These are phyloP conservation scores for Aurelia aurita complex sp. Pacific DNA, from an alignment of 30 jellyfish, hydroid and myxozoan species.

Conservation along the genomic window DNA sequence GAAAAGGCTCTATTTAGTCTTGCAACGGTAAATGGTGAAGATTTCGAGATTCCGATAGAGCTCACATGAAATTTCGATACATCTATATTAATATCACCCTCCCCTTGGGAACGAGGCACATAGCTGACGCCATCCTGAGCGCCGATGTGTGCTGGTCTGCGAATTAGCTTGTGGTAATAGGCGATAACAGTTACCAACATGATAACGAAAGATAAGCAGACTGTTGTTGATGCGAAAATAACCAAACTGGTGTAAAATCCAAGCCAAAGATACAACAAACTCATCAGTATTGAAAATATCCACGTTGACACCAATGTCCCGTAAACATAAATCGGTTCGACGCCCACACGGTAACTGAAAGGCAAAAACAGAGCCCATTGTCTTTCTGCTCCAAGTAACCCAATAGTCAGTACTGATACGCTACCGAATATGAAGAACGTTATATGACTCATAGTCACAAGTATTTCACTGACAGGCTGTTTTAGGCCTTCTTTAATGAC, in stretches of 20 bases:
- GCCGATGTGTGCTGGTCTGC: conserved; percentile 31
- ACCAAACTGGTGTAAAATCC: conserved; percentile 50
- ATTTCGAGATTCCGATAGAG: neutral
- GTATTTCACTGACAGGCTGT: conserved; percentile 18
- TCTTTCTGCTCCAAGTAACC: conserved; percentile 58
- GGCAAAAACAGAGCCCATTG: conserved; percentile 62
- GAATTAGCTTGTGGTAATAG: conserved; percentile 38
- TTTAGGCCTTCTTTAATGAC: conserved; percentile 58
- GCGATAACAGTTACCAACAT: conserved; percentile 39
- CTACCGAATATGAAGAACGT: conserved; percentile 60
- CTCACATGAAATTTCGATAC: no score
- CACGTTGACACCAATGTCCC: conserved; percentile 31
- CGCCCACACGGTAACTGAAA: conserved; percentile 60
- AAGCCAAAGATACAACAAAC: conserved; percentile 44
- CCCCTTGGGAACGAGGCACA: conserved; percentile 18
- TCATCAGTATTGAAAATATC: conserved; percentile 35
- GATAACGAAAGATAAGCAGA: conserved; percentile 30
- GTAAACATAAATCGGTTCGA: conserved; percentile 9
- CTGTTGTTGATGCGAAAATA: conserved; percentile 66
- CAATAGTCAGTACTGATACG: conserved; percentile 66
- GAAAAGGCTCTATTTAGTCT: neutral
- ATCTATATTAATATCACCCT: neutral
- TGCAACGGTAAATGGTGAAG: neutral
- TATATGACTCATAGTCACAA: conserved; percentile 37
- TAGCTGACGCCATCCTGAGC: neutral